Percentiles rank a stretch among this genome's conserved stretches.
Conservation (phyloP, 2,797 vertebrate genomes). For the Phrynocephalus vlangalii region DNA sequence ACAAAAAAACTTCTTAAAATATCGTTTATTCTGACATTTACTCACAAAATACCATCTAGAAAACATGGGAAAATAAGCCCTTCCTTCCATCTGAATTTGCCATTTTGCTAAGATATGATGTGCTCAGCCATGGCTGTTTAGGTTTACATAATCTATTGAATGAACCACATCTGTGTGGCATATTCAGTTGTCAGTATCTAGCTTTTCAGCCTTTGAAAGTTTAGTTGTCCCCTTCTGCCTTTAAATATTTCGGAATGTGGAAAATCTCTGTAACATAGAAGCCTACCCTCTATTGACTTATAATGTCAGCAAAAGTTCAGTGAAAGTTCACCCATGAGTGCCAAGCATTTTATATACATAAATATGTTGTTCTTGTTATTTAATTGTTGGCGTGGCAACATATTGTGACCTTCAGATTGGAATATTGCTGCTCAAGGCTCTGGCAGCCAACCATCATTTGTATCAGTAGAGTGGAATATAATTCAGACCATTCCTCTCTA, state of each 20-base stretch:
- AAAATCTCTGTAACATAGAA: background rate
- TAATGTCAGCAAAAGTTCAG: background rate
- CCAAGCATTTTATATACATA: background rate
- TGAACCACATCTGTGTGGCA: background rate
- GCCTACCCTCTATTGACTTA: background rate
- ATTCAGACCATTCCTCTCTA: background rate
- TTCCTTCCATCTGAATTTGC: background rate
- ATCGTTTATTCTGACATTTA: background rate
- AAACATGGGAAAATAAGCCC: background rate
- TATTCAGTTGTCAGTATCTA: background rate
- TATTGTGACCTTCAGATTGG: too few relatives aligned
- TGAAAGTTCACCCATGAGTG: background rate
- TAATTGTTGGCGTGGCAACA: too few relatives aligned
- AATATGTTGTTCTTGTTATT: background rate
- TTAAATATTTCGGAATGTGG: background rate
- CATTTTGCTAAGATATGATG: background rate
- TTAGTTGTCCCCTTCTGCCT: background rate
- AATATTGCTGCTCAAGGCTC: background rate
- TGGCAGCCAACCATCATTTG: background rate
- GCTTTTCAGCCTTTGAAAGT: background rate
- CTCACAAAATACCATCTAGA: background rate
- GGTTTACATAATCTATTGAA: background rate
- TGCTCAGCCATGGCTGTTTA: background rate
- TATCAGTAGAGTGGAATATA: background rate
- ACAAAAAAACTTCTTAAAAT: background rate